Conservation (phyloP, 2,888 invertebrate genomes). For the Macropis europaea region DNA sequence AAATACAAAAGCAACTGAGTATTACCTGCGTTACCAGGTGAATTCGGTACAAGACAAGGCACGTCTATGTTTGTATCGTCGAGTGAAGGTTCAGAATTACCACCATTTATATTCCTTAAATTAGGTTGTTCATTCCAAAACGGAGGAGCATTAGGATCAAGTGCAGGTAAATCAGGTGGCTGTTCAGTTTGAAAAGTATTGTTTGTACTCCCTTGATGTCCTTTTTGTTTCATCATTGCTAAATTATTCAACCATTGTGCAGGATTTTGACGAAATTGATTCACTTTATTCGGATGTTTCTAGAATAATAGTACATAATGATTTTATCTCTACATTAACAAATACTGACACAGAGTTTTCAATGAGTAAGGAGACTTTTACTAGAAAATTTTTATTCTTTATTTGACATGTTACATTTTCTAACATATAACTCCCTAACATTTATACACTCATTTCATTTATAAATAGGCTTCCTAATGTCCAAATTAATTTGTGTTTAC, state of each 20-base stretch:
- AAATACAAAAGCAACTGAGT: slow-evolving; percentile 2
- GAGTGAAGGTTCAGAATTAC: slow-evolving; percentile 77
- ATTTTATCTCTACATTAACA: neutral
- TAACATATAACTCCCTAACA: too few species aligned
- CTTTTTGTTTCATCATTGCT: slow-evolving; percentile 88
- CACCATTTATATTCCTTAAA: slow-evolving; percentile 76
- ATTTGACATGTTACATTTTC: too few species aligned
- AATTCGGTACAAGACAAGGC: slow-evolving; percentile 79
- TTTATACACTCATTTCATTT: too few species aligned
- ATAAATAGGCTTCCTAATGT: too few species aligned
- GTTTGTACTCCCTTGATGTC: slow-evolving; percentile 81
- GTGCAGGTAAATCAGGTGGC: slow-evolving; percentile 75
- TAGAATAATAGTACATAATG: slow-evolving; percentile 81
- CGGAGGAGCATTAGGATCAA: slow-evolving; percentile 76
- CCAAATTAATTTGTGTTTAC: too few species aligned
- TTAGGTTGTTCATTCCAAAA: slow-evolving; percentile 78
- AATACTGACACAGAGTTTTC: too few species aligned
- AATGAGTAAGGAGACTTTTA: too few species aligned
- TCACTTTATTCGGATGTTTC: slow-evolving; percentile 95
- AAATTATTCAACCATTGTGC: slow-evolving; percentile 90
- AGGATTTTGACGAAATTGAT: slow-evolving; percentile 91
- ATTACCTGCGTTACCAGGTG: slow-evolving; percentile 77
- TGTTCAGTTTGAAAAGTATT: slow-evolving; percentile 76
- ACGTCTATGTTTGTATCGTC: slow-evolving; percentile 79
- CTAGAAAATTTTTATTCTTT: too few species aligned